Evolutionary conservation across 2,113 vertebrate genomes (phyloP).

Genomic region (Coturnix japonica): DNA sequence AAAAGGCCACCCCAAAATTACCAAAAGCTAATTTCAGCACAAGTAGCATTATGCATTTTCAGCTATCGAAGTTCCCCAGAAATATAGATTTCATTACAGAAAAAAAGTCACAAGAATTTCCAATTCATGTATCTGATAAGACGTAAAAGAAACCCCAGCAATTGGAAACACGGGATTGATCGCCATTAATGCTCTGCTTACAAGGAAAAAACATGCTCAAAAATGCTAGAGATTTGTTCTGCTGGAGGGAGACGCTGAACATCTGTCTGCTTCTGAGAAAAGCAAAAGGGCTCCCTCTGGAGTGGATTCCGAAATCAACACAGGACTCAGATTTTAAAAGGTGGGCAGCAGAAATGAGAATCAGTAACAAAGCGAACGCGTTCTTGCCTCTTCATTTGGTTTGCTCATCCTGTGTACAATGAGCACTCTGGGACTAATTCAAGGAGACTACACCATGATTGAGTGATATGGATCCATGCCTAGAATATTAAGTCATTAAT

Average conservation of each 20-base stretch:
- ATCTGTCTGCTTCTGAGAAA: neutral
- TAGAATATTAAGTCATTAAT: neutral
- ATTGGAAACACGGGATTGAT: fast-evolving
- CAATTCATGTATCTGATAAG: fast-evolving
- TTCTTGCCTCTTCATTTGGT: neutral
- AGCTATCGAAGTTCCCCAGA: neutral
- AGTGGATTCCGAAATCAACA: neutral
- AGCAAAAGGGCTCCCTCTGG: constrained; percentile 51
- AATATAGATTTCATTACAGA: fast-evolving
- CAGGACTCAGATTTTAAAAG: neutral
- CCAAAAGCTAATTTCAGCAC: neutral
- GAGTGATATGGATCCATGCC: neutral
- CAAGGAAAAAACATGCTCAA: fast-evolving
- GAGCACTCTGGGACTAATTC: neutral
- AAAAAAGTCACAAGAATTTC: neutral
- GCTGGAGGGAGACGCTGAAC: neutral
- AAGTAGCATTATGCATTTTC: fast-evolving
- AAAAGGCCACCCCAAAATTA: neutral
- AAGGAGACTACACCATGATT: neutral
- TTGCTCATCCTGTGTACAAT: neutral
- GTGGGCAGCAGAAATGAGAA: neutral
- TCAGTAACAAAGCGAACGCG: neutral
- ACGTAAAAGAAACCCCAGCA: fast-evolving
- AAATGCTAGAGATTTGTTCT: neutral
- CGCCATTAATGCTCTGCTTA: neutral